Conservation (phyloP, 1,140 invertebrate genomes). For the Lycorma delicatula region DNA sequence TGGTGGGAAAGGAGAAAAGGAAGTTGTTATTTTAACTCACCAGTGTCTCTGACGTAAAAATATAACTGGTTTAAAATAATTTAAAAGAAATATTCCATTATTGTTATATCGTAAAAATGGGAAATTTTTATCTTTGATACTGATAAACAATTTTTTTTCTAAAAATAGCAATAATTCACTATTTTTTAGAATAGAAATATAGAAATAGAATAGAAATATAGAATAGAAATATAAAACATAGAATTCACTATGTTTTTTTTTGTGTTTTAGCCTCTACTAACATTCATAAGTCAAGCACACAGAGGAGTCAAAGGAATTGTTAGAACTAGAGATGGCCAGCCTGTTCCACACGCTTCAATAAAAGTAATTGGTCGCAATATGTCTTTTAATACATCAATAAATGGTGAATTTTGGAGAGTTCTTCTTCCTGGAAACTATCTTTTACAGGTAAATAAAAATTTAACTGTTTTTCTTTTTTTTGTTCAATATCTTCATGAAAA, state of each 20-base stretch:
- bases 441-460: conserved; percentile 67
- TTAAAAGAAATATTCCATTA: too few relatives aligned
- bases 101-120: too few relatives aligned
- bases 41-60: too few relatives aligned
- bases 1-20: too few relatives aligned
- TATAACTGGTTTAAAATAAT: too few relatives aligned
- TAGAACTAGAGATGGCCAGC: conserved; percentile 67
- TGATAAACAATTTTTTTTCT: too few relatives aligned
- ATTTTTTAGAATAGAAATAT: neutral
- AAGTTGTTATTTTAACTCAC: too few relatives aligned
- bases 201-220: neutral
- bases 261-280: conserved; percentile 59
- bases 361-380: conserved; percentile 79
- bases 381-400: conserved; percentile 77
- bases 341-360: conserved; percentile 71
- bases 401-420: conserved; percentile 64
- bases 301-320: conserved; percentile 77
- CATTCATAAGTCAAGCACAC: conserved; percentile 80
- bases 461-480: too few relatives aligned
- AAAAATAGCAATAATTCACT: too few relatives aligned
- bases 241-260: conserved; percentile 11
- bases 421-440: conserved; percentile 42
- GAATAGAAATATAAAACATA: neutral
- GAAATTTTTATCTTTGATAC: too few relatives aligned
- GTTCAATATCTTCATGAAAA: too few relatives aligned